These are phyloP conservation scores for Euura lappo DNA, from an alignment of 1,140 invertebrate genomes.

Conservation along the genomic window DNA sequence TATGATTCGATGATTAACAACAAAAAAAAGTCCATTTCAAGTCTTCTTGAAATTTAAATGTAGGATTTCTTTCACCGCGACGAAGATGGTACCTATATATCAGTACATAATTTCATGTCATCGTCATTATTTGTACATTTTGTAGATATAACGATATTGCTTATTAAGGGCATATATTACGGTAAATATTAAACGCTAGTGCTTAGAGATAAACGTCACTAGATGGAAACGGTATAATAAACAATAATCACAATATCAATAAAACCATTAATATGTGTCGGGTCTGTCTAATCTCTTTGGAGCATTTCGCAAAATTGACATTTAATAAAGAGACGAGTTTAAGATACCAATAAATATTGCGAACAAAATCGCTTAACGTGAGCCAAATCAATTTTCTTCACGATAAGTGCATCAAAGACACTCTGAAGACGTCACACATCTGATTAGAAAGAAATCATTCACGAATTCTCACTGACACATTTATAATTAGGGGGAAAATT, in stretches of 20 bases:
- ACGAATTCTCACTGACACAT: not conserved
- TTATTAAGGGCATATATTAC: constrained; percentile 9
- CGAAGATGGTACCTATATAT: not conserved
- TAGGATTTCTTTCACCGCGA: not conserved
- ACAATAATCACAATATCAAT: not conserved
- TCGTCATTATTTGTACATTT: constrained; percentile 20
- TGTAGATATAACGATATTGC: constrained; percentile 15
- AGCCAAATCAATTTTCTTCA: too few relatives aligned
- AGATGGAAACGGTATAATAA: not conserved
- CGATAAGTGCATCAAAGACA: too few relatives aligned
- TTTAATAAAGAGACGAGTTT: too few relatives aligned
- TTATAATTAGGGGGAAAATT: not conserved
- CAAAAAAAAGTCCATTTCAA: not conserved
- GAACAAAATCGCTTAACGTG: too few relatives aligned
- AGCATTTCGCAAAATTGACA: too few relatives aligned
- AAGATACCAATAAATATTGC: too few relatives aligned
- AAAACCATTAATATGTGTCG: not conserved
- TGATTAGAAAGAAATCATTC: not conserved
- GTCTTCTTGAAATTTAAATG: not conserved
- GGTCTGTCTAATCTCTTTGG: too few relatives aligned
- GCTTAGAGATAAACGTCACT: constrained; percentile 8
- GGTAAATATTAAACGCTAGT: constrained; percentile 14
- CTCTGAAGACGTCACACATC: too few relatives aligned
- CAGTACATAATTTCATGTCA: not conserved
- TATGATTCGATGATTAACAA: too few relatives aligned